A percentile compares a stretch with the other conserved stretches of the same genome.
phyloP scores from a whole-genome alignment of 2,113 vertebrate genomes.

The Archilochus colubris region DNA sequence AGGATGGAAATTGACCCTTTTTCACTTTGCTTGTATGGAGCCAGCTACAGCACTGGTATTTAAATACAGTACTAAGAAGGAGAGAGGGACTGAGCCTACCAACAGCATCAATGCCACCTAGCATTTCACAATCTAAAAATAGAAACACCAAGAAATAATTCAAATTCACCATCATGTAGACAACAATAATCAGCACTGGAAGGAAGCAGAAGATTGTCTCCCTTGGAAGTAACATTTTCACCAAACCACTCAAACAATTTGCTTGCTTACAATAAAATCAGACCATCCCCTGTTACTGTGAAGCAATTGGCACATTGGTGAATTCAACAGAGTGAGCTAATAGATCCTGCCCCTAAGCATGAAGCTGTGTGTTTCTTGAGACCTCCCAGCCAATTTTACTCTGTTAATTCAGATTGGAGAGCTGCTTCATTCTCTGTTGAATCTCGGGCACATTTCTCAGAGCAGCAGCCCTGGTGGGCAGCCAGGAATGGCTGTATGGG shows the following conservation, averaged over 20 bases:
- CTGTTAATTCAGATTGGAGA: neutral
- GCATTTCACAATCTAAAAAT: neutral
- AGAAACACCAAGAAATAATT: neutral
- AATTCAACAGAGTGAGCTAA: neutral
- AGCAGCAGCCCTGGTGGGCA: neutral
- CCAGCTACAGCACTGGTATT: neutral
- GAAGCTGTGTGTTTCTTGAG: neutral
- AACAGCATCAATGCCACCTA: neutral
- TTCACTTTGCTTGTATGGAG: neutral
- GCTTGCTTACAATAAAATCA: neutral
- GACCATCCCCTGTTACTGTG: rapidly evolving
- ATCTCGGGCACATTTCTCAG: neutral
- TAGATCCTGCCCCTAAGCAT: neutral
- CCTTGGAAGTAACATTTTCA: neutral
- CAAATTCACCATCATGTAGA: neutral
- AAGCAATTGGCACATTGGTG: neutral
- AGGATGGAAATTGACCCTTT: neutral
- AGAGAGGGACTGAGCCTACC: neutral
- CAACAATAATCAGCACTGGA: neutral
- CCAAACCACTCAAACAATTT: neutral
- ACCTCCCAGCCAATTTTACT: neutral
- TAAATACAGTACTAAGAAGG: neutral
- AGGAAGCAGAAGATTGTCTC: neutral
- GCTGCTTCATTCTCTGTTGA: neutral
- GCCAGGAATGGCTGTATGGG: rapidly evolving